Evolutionary conservation across 2,113 vertebrate species (phyloP), one percentile per base, ranked within the genome.

Genomic region (Perca schrenkii): DNA sequence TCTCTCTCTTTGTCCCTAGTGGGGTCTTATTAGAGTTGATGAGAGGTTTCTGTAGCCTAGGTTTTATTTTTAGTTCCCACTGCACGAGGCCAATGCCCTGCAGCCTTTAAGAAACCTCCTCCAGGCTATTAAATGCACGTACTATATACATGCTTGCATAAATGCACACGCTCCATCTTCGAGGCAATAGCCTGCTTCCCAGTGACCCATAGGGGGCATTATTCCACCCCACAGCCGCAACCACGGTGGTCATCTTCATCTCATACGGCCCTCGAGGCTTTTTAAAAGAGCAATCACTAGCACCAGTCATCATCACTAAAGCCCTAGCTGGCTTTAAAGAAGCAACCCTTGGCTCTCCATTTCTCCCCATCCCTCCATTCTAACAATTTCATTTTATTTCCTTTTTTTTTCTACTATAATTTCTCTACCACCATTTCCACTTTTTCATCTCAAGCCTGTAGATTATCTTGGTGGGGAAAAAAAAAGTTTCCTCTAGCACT

Each of bases 51-150:
- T 85, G 82, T 89, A 87, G 93, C 89, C 77, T 79, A 58, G 81
- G 76, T 86, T 93, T 86, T 94, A 94, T 95, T 94, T 94, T 95
- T 93, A 94, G 93, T 60, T 79, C 71, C 80, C 69, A 62, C 82
- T 86, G 88, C 88, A 79, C 57, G 69, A 77, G 87, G 82, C 72
- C 82, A 73, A 54, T 77, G 69, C 71, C 88, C 84, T 16, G 36
- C 66, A 90, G 90, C 90, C 85, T 90, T 77, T 64, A 85, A 89
- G 91, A 76, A 91, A 85, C 89, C 74, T 87, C 83, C 79, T 69
- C 77, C 65, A n/a, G 50, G 54, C 74, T 75, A 64, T 88, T 86
- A 77, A 84, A 85, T 46, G 62, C 82, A 82, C 77, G 63, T 43
- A 43, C 40, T 74, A 61, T 74, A 83, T 65, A 74, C 79, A 88